Conservation (phyloP, 2,113 vertebrate species). For the Pogonocichla stellata region DNA sequence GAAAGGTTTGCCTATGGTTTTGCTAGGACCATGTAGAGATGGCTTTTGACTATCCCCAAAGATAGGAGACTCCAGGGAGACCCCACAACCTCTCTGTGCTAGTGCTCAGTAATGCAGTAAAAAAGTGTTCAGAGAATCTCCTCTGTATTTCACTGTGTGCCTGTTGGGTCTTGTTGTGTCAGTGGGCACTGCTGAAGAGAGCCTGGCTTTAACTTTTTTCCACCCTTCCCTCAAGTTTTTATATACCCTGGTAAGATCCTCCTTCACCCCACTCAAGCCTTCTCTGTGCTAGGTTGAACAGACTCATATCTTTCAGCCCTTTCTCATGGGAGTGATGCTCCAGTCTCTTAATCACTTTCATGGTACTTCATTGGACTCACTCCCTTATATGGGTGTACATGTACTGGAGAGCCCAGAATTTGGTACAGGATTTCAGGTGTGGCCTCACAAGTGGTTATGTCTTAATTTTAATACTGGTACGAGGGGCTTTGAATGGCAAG, state of each 20-base stretch:
- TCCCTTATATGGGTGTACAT: rapidly evolving
- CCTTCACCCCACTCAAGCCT: neutral
- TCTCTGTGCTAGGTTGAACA: neutral
- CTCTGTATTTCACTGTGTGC: neutral
- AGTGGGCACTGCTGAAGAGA: neutral
- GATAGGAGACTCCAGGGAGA: too few species aligned
- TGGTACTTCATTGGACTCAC: neutral
- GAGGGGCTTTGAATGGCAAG: neutral
- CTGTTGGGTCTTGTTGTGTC: neutral
- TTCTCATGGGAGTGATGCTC: neutral
- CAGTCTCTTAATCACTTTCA: neutral
- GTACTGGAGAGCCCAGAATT: neutral
- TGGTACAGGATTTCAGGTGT: neutral
- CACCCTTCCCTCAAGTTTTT: neutral
- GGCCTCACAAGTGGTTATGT: neutral
- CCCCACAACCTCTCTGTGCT: neutral
- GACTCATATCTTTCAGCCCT: neutral
- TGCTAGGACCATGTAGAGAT: neutral
- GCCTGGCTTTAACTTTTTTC: neutral
- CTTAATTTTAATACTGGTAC: neutral
- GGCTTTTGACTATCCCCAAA: neutral
- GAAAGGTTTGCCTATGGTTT: neutral
- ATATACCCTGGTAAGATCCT: neutral
- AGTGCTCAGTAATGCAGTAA: neutral
- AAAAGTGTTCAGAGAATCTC: neutral